These are phyloP conservation scores for Echeneis naucrates DNA, from an alignment of 2,797 vertebrate species.

Conservation along the genomic window DNA sequence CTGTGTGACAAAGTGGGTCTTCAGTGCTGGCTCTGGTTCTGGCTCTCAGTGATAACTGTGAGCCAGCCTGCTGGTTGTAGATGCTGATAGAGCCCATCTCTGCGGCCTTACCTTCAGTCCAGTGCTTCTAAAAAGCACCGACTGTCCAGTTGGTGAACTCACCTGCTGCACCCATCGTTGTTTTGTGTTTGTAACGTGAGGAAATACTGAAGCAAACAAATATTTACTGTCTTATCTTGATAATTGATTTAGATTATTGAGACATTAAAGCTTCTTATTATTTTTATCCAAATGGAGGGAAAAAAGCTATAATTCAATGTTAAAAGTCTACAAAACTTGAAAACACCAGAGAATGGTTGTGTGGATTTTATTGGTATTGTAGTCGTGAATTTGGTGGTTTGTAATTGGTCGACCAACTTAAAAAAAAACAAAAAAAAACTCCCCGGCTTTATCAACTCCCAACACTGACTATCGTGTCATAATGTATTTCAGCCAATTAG, in stretches of 20 bases:
- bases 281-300: background rate
- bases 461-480: background rate
- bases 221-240: background rate
- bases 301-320: background rate
- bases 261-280: background rate
- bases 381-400: background rate
- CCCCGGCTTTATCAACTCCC: background rate
- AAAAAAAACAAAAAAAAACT: background rate
- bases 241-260: background rate
- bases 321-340: background rate
- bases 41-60: conserved; percentile 78
- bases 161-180: background rate
- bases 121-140: background rate
- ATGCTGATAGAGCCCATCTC: conserved; percentile 74
- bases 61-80: conserved; percentile 56
- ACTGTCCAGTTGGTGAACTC: background rate
- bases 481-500: background rate
- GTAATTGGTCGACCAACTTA: background rate
- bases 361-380: background rate
- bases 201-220: background rate
- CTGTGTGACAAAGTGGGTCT: conserved; percentile 74
- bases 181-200: background rate
- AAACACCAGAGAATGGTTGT: background rate
- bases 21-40: conserved; percentile 53
- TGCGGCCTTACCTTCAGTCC: background rate